These are phyloP conservation scores for Periphyllus acericola DNA, from an alignment of 2,888 invertebrate genomes.

Conservation along the genomic window DNA sequence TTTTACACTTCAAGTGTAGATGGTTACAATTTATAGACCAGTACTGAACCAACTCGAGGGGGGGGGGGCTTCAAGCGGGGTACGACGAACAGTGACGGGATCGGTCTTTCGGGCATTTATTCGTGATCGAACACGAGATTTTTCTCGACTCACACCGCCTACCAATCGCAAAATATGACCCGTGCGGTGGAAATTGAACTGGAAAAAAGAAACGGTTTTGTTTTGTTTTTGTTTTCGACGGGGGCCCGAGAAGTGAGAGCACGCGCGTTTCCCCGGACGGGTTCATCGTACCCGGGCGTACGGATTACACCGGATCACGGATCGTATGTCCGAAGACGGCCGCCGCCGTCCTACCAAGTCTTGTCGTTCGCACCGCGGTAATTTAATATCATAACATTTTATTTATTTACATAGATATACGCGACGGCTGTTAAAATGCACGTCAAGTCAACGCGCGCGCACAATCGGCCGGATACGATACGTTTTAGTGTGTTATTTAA, in stretches of 20 bases:
- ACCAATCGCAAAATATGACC: neutral
- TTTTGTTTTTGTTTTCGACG: neutral
- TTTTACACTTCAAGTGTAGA: no score
- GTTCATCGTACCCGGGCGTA: neutral
- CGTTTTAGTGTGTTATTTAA: neutral
- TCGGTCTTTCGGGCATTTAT: conserved; percentile 9
- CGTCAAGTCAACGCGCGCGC: neutral
- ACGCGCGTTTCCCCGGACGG: neutral
- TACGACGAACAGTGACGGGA: neutral
- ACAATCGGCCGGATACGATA: neutral
- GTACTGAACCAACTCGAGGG: no score
- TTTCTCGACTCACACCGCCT: neutral
- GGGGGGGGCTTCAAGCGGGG: no score
- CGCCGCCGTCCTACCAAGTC: neutral
- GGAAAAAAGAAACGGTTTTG: neutral
- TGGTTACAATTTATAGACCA: no score
- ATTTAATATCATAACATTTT: neutral
- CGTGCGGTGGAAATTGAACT: neutral
- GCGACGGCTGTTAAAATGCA: neutral
- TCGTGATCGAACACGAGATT: conserved; percentile 36
- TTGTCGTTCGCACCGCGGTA: neutral
- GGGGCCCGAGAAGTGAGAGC: neutral
- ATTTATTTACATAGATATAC: neutral
- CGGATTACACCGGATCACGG: neutral
- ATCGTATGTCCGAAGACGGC: neutral